Evolutionary conservation across 2,888 invertebrate species (phyloP).

Genomic region (Charanyca ferruginea): DNA sequence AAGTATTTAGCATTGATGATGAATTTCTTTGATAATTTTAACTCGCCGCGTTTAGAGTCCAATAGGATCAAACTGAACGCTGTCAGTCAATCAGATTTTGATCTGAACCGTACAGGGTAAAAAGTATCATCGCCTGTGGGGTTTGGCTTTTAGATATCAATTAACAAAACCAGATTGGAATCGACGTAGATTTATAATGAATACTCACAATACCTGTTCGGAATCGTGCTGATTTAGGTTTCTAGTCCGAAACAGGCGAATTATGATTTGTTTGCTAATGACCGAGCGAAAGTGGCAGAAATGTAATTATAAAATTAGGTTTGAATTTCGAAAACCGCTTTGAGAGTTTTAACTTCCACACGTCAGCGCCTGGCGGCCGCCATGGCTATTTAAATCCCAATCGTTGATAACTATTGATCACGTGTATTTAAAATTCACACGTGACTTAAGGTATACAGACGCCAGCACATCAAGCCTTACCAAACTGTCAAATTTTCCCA

Average conservation of each 20-base stretch:
- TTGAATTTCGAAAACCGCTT: constrained; percentile 24
- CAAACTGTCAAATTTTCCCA: too few species aligned
- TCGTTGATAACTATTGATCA: constrained; percentile 15
- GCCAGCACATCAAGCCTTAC: too few species aligned
- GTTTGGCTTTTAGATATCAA: constrained; percentile 26
- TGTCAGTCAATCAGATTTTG: constrained; percentile 25
- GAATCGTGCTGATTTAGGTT: constrained; percentile 21
- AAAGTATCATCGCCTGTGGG: constrained; percentile 24
- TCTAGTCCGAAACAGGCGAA: background rate
- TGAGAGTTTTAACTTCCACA: constrained; percentile 14
- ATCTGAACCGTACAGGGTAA: constrained; percentile 17
- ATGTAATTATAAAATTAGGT: constrained; percentile 27
- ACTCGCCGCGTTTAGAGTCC: constrained; percentile 4
- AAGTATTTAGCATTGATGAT: constrained; percentile 1
- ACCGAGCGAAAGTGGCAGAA: constrained; percentile 37
- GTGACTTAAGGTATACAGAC: constrained; percentile 18
- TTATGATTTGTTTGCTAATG: constrained; percentile 29
- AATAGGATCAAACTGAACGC: background rate
- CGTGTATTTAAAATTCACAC: constrained; percentile 24
- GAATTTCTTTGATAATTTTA: constrained; percentile 16
- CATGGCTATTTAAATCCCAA: constrained; percentile 10
- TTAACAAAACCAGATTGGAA: constrained; percentile 53
- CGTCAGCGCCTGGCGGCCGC: background rate
- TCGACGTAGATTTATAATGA: constrained; percentile 11
- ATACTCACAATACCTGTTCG: constrained; percentile 37